Base-by-base conservation (phyloP, 2,797 vertebrate genomes). In the Phataginus tricuspis region DNA sequence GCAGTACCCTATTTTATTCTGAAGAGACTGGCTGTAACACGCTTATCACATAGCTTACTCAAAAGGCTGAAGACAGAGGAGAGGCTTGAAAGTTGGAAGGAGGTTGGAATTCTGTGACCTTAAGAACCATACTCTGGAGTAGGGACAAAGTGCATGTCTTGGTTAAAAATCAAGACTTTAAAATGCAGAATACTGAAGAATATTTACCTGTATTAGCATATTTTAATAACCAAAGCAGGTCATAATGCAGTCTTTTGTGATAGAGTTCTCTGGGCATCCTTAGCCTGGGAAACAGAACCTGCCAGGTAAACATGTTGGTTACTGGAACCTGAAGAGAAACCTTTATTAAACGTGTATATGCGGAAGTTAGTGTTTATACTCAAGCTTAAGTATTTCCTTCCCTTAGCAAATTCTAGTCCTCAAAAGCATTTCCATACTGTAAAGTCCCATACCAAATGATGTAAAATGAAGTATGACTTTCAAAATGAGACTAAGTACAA, bases 191-290 rank as follows among this genome's bases (percentile, higher is more conserved):
- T 85, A 66, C 31, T 94, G 90, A 84, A 64, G 78, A 91, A 69
- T 37, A 86, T 59, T 96, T 69, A 79, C 37, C 16, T 61, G 2
- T 84, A 94, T 86, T 45, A 85, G 21, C n/a, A 84, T 64, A 89
- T 55, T 96, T 95, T 80, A 96, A 95, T 90, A 95, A 96, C 27
- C 45, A 93, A 63, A 87, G 13, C 14, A 85, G 55, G 34, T 91
- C 53, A 92, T 71, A 90, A 85, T 90, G 91, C 78, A 59, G 63
- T 96, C 34, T 91, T 85, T 55, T 77, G 29, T 90, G 59, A 86
- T 34, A 45, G 25, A 93, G n/a, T 74, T 94, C 68, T 86, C 64
- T 90, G 13, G 45, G 72, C 15, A 96, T 90, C 75, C 37, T 83
- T 74, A 92, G 85, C 7, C 71, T 92, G 87, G 39, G n/a, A 95